Conservation (phyloP, 2,113 vertebrate genomes). For the Cynocephalus volans region DNA sequence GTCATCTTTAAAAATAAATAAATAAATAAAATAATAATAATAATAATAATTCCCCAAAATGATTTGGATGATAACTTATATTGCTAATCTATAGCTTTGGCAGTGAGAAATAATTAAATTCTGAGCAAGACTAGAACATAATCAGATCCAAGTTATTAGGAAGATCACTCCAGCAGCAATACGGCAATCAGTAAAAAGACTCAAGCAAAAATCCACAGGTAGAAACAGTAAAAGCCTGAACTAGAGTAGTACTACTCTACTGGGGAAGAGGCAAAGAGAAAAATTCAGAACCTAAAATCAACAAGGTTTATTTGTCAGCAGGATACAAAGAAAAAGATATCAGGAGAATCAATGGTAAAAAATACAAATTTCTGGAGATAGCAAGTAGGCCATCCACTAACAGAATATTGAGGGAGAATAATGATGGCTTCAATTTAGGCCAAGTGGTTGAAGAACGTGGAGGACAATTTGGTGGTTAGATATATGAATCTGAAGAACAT, state of each 20-base stretch:
- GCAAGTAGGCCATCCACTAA: background rate
- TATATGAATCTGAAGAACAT: background rate
- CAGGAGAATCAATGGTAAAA: background rate
- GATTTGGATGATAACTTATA: background rate
- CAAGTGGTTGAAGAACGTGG: background rate
- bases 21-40: too few species aligned
- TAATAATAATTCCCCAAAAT: conserved; percentile 22
- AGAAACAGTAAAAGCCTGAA: background rate
- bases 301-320: background rate
- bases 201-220: background rate
- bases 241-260: background rate
- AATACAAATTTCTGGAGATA: background rate
- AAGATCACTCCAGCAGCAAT: background rate
- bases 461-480: background rate
- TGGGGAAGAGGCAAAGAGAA: background rate
- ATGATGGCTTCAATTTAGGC: conserved; percentile 22
- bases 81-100: background rate
- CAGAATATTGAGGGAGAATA: background rate
- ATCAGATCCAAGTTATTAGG: background rate
- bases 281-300: conserved; percentile 2
- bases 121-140: conserved; percentile 1
- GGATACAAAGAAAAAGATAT: background rate
- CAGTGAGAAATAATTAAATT: conserved; percentile 45
- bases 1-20: too few species aligned
- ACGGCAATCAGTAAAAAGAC: background rate